Evolutionary conservation across 2,113 vertebrate genomes (phyloP).

Genomic region (Syrrhaptes paradoxus): DNA sequence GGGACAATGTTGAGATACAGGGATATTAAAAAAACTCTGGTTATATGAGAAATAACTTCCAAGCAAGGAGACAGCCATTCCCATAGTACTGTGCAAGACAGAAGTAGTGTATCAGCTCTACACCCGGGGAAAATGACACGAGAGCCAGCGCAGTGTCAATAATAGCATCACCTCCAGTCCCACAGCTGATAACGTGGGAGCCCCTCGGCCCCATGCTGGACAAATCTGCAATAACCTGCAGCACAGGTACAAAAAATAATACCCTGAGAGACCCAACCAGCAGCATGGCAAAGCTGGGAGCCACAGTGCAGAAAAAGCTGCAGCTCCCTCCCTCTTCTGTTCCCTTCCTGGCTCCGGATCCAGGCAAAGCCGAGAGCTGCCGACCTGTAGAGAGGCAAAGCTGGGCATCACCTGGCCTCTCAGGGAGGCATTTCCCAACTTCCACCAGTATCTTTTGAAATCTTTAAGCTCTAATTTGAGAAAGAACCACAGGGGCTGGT

Average conservation of each 20-base stretch:
- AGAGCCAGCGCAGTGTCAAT: neutral
- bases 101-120: neutral
- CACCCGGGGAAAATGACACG: neutral
- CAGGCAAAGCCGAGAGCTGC: fast-evolving
- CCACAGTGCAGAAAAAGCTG: neutral
- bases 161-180: neutral
- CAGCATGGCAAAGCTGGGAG: neutral
- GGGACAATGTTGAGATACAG: neutral
- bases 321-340: neutral
- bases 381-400: neutral
- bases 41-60: neutral
- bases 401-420: neutral
- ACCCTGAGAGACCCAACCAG: neutral
- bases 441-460: neutral
- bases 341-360: neutral
- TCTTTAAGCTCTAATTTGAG: neutral
- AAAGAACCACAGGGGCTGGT: neutral
- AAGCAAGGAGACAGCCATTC: neutral
- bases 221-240: neutral
- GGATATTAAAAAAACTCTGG: neutral
- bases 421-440: neutral
- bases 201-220: neutral
- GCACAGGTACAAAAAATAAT: neutral
- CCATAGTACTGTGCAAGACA: neutral
- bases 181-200: neutral